Evolutionary conservation across 1,140 invertebrate species (phyloP), one percentile per base, ranked within the genome.

Genomic region (Harlomillsia oculata): DNA sequence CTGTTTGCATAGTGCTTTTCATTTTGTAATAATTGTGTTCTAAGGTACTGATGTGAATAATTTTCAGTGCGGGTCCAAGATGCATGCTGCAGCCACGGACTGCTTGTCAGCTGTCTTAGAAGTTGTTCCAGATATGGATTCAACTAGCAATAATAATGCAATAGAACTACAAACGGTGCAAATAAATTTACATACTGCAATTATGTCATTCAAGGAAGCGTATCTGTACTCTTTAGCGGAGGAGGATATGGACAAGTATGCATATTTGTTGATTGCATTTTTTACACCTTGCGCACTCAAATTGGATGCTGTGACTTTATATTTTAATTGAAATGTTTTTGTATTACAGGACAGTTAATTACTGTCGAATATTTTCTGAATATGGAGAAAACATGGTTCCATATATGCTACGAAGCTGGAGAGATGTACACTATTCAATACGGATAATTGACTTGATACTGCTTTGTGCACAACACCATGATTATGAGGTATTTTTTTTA

Each of bases 301-400:
- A 30, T n/a, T 9, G 1, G 9, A 40, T 40, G 20, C 5, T 20
- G 5, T 40, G n/a, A n/a, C n/a, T n/a, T n/a, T n/a, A 20, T 43
- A 9, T 20, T 20, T 37, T 51, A 29, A 37, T 3, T 36, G 9
- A 32, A 34, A 34, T 28, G 25, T 29, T 1, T 62, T 51, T 56
- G 67, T 68, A 60, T 70, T 73, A 60, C 66, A 84, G 82, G 63
- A 88, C 87, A 18, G 79, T 90, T 48, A 96, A 94, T 70, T 97
- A 91, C 71, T 89, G 87, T 69, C 81, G 93, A 63, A 84, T 98
- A 63, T 98, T 98, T 71, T 95, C 93, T 14, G 92, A 96, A 71
- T 72, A 97, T 45, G 90, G 83, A 23, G 93, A 97, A 74, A 82
- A 89, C 13, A 87, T 96, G 71, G 74, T 97, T 60, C 80, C 85